Evolutionary conservation across 2,113 vertebrate genomes (phyloP).

Genomic region (Pan paniscus): DNA sequence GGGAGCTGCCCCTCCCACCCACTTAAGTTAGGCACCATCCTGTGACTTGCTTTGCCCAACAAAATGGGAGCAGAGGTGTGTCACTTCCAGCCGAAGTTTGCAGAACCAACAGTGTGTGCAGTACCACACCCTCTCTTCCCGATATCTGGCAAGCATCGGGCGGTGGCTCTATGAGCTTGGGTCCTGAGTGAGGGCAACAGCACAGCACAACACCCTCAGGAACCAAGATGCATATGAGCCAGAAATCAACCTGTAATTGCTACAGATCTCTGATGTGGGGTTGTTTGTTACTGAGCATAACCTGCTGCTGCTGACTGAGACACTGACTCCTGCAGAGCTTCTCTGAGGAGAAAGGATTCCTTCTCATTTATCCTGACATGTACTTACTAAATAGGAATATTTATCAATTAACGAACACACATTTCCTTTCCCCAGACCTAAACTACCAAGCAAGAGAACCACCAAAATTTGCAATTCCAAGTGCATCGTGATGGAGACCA

Average conservation of each 20-base stretch:
- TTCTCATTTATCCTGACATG: background rate
- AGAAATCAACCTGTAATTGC: background rate
- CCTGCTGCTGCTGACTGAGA: rapidly evolving
- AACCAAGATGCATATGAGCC: rapidly evolving
- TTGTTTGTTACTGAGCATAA: background rate
- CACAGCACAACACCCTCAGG: rapidly evolving
- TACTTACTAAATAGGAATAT: rapidly evolving
- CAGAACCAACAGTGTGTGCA: rapidly evolving
- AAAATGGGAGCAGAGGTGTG: rapidly evolving
- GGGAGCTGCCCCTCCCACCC: background rate
- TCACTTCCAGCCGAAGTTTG: rapidly evolving
- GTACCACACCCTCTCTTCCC: background rate
- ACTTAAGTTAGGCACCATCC: rapidly evolving
- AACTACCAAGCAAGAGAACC: background rate
- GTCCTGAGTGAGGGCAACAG: too few species aligned
- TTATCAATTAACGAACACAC: rapidly evolving
- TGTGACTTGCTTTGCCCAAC: background rate
- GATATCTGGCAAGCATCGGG: background rate
- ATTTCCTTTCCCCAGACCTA: background rate
- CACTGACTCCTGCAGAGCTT: rapidly evolving
- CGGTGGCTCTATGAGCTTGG: rapidly evolving
- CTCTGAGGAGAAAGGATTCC: background rate
- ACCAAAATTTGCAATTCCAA: background rate
- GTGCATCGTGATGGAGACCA: rapidly evolving
- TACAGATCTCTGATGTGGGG: rapidly evolving